Evolutionary conservation across 2,113 vertebrate species (phyloP), one percentile per base, ranked within the genome.

Genomic region (Neolamprologus kungweensis): DNA sequence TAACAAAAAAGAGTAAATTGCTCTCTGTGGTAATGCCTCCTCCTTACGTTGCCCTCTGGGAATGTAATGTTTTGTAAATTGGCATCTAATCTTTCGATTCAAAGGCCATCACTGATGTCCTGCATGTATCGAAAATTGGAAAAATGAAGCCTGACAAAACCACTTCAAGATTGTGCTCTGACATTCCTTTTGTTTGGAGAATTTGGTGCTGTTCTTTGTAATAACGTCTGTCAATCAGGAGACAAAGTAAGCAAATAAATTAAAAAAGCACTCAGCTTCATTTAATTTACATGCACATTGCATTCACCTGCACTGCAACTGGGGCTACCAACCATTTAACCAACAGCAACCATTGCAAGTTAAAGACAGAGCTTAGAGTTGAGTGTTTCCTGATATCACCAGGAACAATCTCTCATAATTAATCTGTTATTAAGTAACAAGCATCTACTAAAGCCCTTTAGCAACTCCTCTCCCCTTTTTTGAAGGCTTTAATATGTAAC

Each of bases 281-380:
- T 16, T 82, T 40, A 82, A 31, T 42, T 58, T 42, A 21, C 7
- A 47, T 0, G 9, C 23, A 47, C 23, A 19, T 7, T 50, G 16
- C 71, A 75, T 50, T 50, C 42, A 78, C 16, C 19, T 37, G 60
- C 60, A 37, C 0, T 65, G 19, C 23, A 78, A 10, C 9, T 31
- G 23, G 9, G 23, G 2, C 71, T 42, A 21, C 5, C n/a, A 60
- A 7, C 12, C 26, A 47, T n/a, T 78, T 35, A 45, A 21, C 16
- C 28, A 33, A 0, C 9, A 63, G 0, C 58, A 33, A 28, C 58
- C 58, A 3, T 11, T 45, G 9, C 65, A 84, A 45, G 33, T 42
- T 8, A 37, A 45, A 45, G n/a, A 55, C 9, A 7, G 7, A 28
- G 4, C 13, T 79, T 31, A 57, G 63, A 73, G 45, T 16, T 37